Conservation (phyloP, 1,140 invertebrate species). For the Monochamus saltuarius region DNA sequence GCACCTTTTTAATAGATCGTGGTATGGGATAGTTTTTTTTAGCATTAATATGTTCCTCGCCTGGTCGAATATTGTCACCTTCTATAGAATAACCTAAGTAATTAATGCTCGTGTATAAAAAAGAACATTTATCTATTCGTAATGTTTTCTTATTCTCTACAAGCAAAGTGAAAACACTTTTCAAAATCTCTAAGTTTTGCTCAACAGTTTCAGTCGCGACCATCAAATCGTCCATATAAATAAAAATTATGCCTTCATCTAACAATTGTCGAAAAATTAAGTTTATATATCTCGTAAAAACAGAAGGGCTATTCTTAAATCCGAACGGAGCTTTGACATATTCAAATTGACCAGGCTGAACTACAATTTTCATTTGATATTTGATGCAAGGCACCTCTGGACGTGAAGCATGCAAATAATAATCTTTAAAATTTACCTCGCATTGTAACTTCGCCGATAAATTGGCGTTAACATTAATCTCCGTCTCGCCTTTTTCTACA, state of each 20-base stretch:
- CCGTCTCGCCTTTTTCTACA: no score
- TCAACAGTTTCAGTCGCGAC: slow-evolving; percentile 20
- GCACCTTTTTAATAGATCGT: slow-evolving; percentile 17
- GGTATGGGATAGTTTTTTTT: slow-evolving; percentile 25
- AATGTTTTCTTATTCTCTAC: slow-evolving; percentile 24
- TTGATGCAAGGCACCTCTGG: no score
- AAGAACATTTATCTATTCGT: slow-evolving; percentile 33
- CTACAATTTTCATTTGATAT: no score
- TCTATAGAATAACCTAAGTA: slow-evolving; percentile 33
- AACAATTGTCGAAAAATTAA: no score
- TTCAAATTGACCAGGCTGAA: slow-evolving; percentile 41
- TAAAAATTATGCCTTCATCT: no score
- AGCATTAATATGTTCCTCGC: slow-evolving; percentile 17
- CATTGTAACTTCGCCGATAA: no score
- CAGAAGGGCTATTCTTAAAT: no score
- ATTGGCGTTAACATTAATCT: no score
- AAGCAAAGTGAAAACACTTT: slow-evolving; percentile 24
- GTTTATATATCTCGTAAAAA: no score
- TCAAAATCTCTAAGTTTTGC: slow-evolving; percentile 20
- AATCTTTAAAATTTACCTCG: no score
- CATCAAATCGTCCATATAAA: slow-evolving; percentile 31
- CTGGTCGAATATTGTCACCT: slow-evolving; percentile 21
- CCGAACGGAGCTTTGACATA: no score
- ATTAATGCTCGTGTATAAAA: slow-evolving; percentile 21
- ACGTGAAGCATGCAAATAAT: no score